Percentiles rank a stretch among this genome's conserved stretches.
phyloP scores from a whole-genome alignment of 2,113 vertebrate species.

The Hemibagrus wyckioides region DNA sequence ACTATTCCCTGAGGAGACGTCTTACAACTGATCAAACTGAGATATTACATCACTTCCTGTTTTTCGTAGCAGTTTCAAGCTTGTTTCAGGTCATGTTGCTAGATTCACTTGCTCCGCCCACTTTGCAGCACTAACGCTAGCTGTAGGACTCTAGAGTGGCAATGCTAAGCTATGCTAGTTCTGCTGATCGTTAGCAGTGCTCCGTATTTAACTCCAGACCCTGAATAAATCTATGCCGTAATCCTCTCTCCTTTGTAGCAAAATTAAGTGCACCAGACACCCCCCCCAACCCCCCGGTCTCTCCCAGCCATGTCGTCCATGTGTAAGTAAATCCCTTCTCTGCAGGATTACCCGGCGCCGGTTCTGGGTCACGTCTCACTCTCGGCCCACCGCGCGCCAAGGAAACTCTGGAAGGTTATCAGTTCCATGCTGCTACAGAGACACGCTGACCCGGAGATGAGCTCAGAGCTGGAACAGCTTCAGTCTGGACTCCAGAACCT shows the following conservation, averaged over 20 bases:
- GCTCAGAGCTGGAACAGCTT: conserved; percentile 24
- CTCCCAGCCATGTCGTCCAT: background rate
- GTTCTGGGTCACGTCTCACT: background rate
- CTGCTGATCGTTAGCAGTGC: background rate
- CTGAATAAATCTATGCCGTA: background rate
- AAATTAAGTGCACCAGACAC: conserved; percentile 1
- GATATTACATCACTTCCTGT: background rate
- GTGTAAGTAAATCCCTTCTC: conserved; percentile 12
- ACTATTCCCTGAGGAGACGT: background rate
- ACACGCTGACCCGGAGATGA: conserved; percentile 1
- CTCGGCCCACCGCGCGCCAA: background rate
- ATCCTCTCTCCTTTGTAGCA: background rate
- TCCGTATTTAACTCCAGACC: background rate
- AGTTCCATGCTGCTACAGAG: conserved; percentile 12
- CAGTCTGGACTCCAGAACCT: conserved; percentile 21
- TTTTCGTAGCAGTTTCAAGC: background rate
- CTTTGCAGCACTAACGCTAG: too few species aligned
- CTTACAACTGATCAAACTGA: background rate
- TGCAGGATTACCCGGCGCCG: background rate
- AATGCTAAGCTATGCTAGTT: background rate
- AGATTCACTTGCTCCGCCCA: too few species aligned
- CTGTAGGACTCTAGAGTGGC: background rate
- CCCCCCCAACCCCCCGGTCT: background rate
- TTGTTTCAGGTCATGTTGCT: background rate
- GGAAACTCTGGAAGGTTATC: conserved; percentile 8